A percentile compares a stretch with the other conserved stretches of the same genome.
Conservation (phyloP, 2,888 invertebrate species). For the Isotomurus palustris region DNA sequence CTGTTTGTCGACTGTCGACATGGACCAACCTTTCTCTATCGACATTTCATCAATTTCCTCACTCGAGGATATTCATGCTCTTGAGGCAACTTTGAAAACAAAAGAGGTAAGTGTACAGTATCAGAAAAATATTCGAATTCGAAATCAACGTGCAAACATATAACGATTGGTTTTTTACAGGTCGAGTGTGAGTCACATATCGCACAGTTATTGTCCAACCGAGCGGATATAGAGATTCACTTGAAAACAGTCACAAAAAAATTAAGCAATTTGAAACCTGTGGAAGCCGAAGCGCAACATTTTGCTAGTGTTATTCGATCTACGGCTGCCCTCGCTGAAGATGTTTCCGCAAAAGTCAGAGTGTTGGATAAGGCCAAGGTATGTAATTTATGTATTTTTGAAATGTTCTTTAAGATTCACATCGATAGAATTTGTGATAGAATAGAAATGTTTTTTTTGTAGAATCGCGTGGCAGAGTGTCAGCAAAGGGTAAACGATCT, state of each 20-base stretch:
- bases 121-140: no score
- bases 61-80: constrained; percentile 37
- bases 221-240: constrained; percentile 72
- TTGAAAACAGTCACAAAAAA: constrained; percentile 74
- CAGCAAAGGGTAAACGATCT: constrained; percentile 91
- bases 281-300: constrained; percentile 72
- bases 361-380: constrained; percentile 88
- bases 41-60: constrained; percentile 32
- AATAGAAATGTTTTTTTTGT: constrained; percentile 41
- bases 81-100: constrained; percentile 28
- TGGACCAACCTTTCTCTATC: constrained; percentile 24
- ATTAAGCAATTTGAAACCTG: constrained; percentile 70
- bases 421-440: background rate
- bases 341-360: constrained; percentile 92
- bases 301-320: constrained; percentile 78
- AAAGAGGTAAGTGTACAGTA: constrained; percentile 28
- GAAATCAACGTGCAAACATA: no score
- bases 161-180: constrained; percentile 53
- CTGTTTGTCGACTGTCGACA: no score
- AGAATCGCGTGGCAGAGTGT: constrained; percentile 89
- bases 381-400: constrained; percentile 46
- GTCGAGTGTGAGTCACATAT: constrained; percentile 65
- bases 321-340: constrained; percentile 83
- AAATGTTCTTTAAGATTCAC: background rate
- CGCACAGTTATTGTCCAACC: constrained; percentile 65